Base-by-base conservation (phyloP, 2,797 vertebrate genomes). In the Lerista edwardsae region DNA sequence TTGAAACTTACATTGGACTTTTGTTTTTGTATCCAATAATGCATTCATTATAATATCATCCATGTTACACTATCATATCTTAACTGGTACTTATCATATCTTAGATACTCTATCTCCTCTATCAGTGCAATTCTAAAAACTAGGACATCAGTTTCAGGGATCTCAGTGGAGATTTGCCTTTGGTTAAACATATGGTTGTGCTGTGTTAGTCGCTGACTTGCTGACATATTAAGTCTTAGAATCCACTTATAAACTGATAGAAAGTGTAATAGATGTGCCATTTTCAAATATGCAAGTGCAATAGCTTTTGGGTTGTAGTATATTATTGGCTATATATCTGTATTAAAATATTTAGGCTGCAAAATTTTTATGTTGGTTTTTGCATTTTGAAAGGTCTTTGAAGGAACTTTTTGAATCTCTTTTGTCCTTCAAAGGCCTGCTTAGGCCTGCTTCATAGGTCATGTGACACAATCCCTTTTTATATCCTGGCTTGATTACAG, bases 321-420 rank as follows among this genome's bases (percentile, higher is more conserved):
- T 23, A 1, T 10, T 0, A 31, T 82, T 21, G 21, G 17, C 1
- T 41, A n/a, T n/a, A n/a, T n/a, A n/a, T n/a, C n/a, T n/a, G n/a
- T n/a, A n/a, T n/a, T n/a, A n/a, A n/a, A n/a, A 0, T 23, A 11
- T 73, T 75, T 83, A 39, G 72, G 29, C n/a, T 80, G 64, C 44
- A 83, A 29, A 84, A 72, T 62, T 51, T 91, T 81, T 10, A 44
- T 36, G 12, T 73, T 67, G 1, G n/a, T 27, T 68, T 81, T 69
- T 88, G 64, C 51, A 1, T 85, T 89, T 87, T 83, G 80, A 83
- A 87, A 79, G 59, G 25, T 2, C 5, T 75, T 74, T 41, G 69
- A 82, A 72, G 31, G 1, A 57, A 82, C 59, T 82, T 19, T 12
- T 29, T 0, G 15, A 55, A 55, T 55, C 14, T 55, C 51, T 55